Evolutionary conservation across 2,888 invertebrate genomes (phyloP), one percentile per base, ranked within the genome.

Genomic region (Keiferia lycopersicella): DNA sequence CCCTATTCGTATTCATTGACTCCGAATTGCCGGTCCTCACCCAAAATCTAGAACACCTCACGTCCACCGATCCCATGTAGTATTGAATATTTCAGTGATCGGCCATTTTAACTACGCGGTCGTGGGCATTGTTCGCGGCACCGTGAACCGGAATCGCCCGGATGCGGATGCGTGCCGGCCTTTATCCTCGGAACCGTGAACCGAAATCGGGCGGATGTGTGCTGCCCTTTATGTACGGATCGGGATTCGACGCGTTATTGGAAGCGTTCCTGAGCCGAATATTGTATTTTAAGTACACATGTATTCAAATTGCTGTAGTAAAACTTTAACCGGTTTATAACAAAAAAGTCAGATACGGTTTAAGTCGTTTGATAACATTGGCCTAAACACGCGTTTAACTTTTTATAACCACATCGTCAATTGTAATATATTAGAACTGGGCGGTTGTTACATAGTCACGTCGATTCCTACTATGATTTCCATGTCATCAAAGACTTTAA

Each of bases 51-150:
- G 16, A 11, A 45, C 3, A 6, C 8, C 45, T 16, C 16, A 45
- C 16, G 45, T 7, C 2, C 6, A n/a, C 1, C n/a, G 16, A 45
- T 3, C 34, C 34, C 3, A 34, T 26, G 41, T 41, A 45, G 16
- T 45, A 45, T 45, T 45, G 45, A 45, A 45, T 45, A 45, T 45
- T 45, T 45, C n/a, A n/a, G n/a, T 16, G 16, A 45, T 45, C n/a
- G n/a, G n/a, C n/a, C n/a, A n/a, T 45, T 45, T 45, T 45, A n/a
- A 45, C 45, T 16, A 4, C 11, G 45, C 16, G 45, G 45, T 45
- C n/a, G 45, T 45, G 45, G 16, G n/a, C 45, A 45, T 45, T 45
- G 45, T 45, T 16, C 45, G 45, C 45, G n/a, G n/a, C n/a, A 1
- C 45, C n/a, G 45, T 45, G 45, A 45, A 45, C 41, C 41, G 41